Evolutionary conservation across 2,113 vertebrate genomes (phyloP).

Genomic region (Alosa alosa): DNA sequence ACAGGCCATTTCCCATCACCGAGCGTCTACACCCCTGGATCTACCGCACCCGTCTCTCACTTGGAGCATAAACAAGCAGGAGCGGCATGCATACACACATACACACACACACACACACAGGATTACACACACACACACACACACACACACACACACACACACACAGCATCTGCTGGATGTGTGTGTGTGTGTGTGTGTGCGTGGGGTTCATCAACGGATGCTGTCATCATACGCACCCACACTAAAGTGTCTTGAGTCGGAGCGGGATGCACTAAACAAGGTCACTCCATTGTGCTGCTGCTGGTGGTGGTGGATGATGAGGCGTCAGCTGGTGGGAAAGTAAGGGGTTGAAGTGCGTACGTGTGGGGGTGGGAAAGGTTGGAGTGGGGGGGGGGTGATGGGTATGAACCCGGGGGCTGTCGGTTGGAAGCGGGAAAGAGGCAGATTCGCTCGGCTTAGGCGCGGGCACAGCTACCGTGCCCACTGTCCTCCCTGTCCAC

Average conservation of each 20-base stretch:
- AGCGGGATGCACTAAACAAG: not conserved
- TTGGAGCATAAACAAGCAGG: not conserved
- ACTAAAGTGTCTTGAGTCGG: not conserved
- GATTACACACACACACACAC: not conserved
- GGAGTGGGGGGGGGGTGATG: not conserved
- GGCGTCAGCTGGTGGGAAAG: not conserved
- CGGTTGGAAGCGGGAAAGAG: constrained; percentile 18
- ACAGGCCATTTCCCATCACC: not conserved
- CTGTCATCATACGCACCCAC: not conserved
- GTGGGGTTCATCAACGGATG: not conserved
- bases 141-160: not conserved
- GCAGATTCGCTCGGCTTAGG: constrained; percentile 39
- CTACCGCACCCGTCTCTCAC: not conserved
- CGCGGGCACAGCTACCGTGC: constrained; percentile 49
- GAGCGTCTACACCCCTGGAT: too few species aligned
- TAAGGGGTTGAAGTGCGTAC: not conserved
- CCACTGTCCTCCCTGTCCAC: constrained; percentile 57
- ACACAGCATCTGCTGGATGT: too few species aligned
- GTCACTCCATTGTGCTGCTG: not conserved
- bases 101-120: not conserved
- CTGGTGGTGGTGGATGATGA: not conserved
- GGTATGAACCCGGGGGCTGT: not conserved
- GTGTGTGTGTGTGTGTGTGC: not conserved
- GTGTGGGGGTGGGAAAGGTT: constrained; percentile 52
- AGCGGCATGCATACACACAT: not conserved